phyloP scores from a whole-genome alignment of 2,888 invertebrate genomes.

The Zelleria hepariella region DNA sequence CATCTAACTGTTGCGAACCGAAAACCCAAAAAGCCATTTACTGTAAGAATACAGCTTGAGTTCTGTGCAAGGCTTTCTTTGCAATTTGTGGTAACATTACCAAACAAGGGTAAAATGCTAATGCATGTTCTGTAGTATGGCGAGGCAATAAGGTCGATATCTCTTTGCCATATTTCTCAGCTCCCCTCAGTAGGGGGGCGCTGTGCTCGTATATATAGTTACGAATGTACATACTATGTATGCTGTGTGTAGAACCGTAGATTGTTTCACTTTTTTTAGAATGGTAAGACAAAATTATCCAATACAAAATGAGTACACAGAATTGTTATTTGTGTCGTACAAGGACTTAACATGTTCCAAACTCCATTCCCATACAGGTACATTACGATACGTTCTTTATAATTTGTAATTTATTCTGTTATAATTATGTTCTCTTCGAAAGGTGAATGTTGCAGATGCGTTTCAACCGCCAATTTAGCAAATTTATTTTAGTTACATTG shows the following conservation, averaged over 20 bases:
- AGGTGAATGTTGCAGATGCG: conserved; percentile 52
- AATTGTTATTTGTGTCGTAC: conserved; percentile 22
- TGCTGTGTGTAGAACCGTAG: conserved; percentile 62
- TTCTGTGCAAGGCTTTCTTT: neutral
- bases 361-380: neutral
- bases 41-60: no score
- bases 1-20: no score
- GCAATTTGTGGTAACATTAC: neutral
- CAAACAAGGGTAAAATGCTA: neutral
- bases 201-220: conserved; percentile 59
- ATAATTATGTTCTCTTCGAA: conserved; percentile 26
- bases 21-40: no score
- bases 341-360: neutral
- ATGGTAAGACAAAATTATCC: conserved; percentile 44
- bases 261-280: conserved; percentile 55
- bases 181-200: conserved; percentile 19
- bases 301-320: conserved; percentile 39
- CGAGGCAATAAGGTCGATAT: neutral
- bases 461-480: conserved; percentile 40
- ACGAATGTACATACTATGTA: conserved; percentile 66
- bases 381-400: neutral
- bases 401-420: conserved; percentile 21
- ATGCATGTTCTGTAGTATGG: neutral
- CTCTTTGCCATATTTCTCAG: neutral
- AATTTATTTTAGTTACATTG: conserved; percentile 41